Conservation (phyloP, 2,888 invertebrate species). For the Epinotia ramella region DNA sequence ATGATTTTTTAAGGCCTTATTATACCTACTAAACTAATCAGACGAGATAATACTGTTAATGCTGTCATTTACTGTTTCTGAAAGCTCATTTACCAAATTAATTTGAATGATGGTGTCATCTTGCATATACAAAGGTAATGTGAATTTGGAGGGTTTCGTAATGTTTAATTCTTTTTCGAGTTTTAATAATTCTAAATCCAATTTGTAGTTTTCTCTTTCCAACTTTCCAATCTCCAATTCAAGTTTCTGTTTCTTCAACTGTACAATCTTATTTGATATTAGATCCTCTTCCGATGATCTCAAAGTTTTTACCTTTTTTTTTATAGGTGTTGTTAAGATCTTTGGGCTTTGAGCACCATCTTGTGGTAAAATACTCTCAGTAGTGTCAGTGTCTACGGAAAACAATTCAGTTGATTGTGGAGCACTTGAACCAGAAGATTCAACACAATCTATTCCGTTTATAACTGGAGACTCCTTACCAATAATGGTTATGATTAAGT, state of each 20-base stretch:
- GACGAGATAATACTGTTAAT: background rate
- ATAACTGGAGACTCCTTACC: no score
- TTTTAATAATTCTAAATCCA: conserved; percentile 15
- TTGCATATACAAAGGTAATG: conserved; percentile 3
- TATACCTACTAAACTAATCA: background rate
- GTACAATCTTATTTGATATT: conserved; percentile 2
- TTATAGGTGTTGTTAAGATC: conserved; percentile 6
- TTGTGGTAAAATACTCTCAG: conserved; percentile 6
- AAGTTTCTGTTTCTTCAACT: conserved; percentile 17
- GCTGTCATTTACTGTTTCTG: conserved; percentile 4
- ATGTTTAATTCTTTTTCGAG: conserved; percentile 16
- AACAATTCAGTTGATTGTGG: no score
- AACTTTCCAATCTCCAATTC: conserved; percentile 10
- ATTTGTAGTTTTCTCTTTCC: conserved; percentile 17
- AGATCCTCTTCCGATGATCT: background rate
- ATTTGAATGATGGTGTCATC: conserved; percentile 12
- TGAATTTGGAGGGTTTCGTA: conserved; percentile 4
- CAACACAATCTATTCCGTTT: no score
- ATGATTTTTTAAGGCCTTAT: no score
- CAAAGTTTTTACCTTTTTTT: background rate
- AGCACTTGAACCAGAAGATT: no score
- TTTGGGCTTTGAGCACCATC: conserved; percentile 12
- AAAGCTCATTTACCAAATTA: background rate
- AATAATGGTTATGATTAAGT: no score
- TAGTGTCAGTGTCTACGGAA: conserved; percentile 1